Conservation (phyloP, 2,888 invertebrate genomes). For the Lordiphosa andalusiaca region DNA sequence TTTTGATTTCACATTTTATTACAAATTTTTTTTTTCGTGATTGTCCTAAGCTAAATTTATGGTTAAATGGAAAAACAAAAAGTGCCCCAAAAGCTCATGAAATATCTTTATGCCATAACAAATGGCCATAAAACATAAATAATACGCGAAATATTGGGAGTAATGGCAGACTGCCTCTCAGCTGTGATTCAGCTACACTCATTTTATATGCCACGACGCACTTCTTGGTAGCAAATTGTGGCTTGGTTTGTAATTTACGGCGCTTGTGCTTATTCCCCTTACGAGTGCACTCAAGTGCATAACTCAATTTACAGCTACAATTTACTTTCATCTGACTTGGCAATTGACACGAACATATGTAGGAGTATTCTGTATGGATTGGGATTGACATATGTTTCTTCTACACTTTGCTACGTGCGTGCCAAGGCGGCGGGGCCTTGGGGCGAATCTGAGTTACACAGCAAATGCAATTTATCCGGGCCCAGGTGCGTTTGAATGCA, state of each 20-base stretch:
- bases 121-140: constrained; percentile 63
- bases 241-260: constrained; percentile 26
- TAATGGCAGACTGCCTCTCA: constrained; percentile 37
- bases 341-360: constrained; percentile 60
- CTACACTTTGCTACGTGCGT: constrained; percentile 33
- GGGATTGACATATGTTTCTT: constrained; percentile 32
- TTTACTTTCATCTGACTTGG: constrained; percentile 3
- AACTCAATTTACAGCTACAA: constrained; percentile 61
- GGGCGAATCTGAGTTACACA: constrained; percentile 10
- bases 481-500: constrained; percentile 57
- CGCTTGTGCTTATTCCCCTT: constrained; percentile 18
- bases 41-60: constrained; percentile 49
- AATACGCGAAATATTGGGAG: constrained; percentile 48
- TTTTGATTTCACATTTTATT: constrained; percentile 20
- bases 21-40: constrained; percentile 30
- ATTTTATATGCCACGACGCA: constrained; percentile 17
- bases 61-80: constrained; percentile 44
- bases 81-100: constrained; percentile 43
- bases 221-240: constrained; percentile 42
- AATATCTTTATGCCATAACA: constrained; percentile 67
- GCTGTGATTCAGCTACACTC: constrained; percentile 22
- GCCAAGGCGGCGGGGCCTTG: constrained; percentile 5
- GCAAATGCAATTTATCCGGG: constrained; percentile 33
- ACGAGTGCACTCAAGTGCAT: constrained; percentile 39
- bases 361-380: constrained; percentile 30